Evolutionary conservation across 2,113 vertebrate species (phyloP).

Genomic region (Euleptes europaea): DNA sequence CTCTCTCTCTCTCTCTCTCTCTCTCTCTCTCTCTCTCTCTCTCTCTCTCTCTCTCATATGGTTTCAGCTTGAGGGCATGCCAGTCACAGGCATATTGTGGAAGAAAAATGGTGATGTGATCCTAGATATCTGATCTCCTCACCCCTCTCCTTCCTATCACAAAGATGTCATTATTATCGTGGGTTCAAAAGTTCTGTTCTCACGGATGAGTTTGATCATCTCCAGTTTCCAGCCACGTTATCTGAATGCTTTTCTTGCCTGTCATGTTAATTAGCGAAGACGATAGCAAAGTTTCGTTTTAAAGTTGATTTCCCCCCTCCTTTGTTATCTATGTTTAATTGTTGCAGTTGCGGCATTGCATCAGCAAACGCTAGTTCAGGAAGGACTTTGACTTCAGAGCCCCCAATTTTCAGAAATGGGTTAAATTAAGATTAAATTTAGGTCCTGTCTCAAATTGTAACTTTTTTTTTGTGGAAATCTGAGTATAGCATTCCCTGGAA

Average conservation of each 20-base stretch:
- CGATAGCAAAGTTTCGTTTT: constrained; percentile 13
- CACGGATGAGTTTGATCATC: constrained; percentile 33
- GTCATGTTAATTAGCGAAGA: constrained; percentile 41
- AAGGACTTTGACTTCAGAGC: background rate
- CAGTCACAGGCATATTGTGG: constrained; percentile 44
- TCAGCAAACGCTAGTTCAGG: background rate
- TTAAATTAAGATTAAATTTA: background rate
- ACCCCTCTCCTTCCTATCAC: constrained; percentile 54
- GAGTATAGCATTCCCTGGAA: background rate
- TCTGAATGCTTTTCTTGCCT: constrained; percentile 41
- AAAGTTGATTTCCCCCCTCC: background rate
- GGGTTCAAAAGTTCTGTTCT: constrained; percentile 65
- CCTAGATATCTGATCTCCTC: constrained; percentile 54
- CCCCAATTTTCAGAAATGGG: background rate
- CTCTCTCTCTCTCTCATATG: background rate
- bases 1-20: background rate
- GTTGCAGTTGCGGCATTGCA: background rate
- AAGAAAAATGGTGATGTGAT: constrained; percentile 28
- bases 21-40: constrained; percentile 13
- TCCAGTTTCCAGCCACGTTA: constrained; percentile 59
- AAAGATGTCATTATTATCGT: constrained; percentile 66
- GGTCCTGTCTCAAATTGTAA: rapidly evolving
- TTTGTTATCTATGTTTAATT: background rate
- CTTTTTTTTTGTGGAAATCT: background rate
- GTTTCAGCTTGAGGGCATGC: constrained; percentile 31